Percentiles rank a stretch among this genome's conserved stretches.
Evolutionary conservation across 2,113 vertebrate species (phyloP).

Genomic region (Danionella cerebrum): DNA sequence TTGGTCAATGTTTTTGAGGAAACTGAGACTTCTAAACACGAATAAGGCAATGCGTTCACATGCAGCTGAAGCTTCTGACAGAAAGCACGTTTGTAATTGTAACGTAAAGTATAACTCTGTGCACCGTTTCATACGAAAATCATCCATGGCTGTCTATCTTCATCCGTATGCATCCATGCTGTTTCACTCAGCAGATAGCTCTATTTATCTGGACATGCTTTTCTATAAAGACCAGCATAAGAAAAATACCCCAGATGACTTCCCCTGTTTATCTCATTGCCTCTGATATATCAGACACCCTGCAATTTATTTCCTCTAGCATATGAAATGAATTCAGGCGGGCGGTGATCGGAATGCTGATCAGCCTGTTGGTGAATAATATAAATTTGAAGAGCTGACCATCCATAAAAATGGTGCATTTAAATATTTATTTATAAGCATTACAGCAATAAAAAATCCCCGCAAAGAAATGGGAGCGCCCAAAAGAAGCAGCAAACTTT

Average conservation of each 20-base stretch:
- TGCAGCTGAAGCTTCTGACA: too few species aligned
- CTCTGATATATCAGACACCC: neutral
- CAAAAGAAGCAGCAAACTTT: too few species aligned
- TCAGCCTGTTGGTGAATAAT: neutral
- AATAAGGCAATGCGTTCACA: too few species aligned
- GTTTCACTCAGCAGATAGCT: neutral
- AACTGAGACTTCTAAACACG: too few species aligned
- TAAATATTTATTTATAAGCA: too few species aligned
- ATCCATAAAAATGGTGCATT: neutral
- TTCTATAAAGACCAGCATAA: neutral
- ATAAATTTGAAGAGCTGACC: neutral
- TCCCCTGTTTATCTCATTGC: conserved; percentile 2
- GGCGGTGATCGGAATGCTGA: conserved; percentile 6
- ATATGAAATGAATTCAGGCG: neutral
- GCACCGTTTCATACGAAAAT: neutral
- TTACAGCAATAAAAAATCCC: too few species aligned
- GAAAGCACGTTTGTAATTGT: too few species aligned
- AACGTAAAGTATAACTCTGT: neutral
- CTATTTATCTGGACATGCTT: conserved; percentile 3
- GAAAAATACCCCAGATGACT: neutral
- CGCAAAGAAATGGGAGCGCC: too few species aligned
- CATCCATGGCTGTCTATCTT: neutral
- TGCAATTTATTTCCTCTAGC: conserved; percentile 5
- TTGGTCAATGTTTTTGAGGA: too few species aligned
- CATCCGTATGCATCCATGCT: neutral